Conservation (phyloP, 2,797 vertebrate species). For the Epinephelus coioides region DNA sequence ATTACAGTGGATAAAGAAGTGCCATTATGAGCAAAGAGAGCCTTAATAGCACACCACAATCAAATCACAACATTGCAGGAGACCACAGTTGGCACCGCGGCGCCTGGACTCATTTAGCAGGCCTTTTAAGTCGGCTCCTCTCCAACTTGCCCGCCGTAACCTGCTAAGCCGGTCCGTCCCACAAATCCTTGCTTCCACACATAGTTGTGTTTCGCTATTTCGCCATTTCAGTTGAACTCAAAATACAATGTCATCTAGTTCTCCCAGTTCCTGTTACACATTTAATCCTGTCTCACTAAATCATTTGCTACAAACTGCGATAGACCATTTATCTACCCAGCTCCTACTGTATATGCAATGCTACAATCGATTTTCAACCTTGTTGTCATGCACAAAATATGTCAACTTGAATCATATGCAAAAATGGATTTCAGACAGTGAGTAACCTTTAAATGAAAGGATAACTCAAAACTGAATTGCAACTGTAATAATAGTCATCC, state of each 20-base stretch:
- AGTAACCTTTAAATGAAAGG: not conserved
- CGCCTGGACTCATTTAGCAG: constrained; percentile 66
- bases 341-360: not conserved
- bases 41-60: constrained; percentile 77
- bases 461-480: not conserved
- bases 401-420: not conserved
- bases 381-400: not conserved
- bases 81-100: constrained; percentile 56
- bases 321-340: not conserved
- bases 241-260: constrained; percentile 45
- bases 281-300: constrained; percentile 45
- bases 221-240: constrained; percentile 36
- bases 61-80: constrained; percentile 82
- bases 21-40: constrained; percentile 77
- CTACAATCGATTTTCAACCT: not conserved
- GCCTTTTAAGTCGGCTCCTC: constrained; percentile 67
- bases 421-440: not conserved
- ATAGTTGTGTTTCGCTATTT: constrained; percentile 42
- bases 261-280: constrained; percentile 9
- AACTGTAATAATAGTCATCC: no score
- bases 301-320: constrained; percentile 14
- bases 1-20: constrained; percentile 80
- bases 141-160: constrained; percentile 69
- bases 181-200: constrained; percentile 63
- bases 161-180: constrained; percentile 70